Base-by-base conservation (phyloP, 2,888 invertebrate species). In the Clitarchus hookeri region DNA sequence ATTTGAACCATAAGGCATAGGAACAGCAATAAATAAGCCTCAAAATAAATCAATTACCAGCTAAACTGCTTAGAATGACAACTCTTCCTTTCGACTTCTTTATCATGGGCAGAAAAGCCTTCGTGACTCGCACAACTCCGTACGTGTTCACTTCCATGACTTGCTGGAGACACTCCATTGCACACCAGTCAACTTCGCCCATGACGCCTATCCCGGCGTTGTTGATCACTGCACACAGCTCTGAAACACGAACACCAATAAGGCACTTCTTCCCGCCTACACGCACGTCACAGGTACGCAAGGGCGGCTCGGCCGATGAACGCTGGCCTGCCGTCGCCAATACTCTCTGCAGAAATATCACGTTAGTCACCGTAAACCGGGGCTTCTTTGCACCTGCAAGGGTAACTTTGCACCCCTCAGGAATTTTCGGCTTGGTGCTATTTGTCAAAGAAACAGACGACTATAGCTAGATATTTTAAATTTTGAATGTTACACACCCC, bases 201-300 rank as follows among this genome's bases (percentile, higher is more conserved):
- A 91, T 90, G 86, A 90, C 89, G 78, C 91, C 91, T 12, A 93
- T 90, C 0, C 93, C 93, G 4, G 93, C 93, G 89, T 93, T 93
- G 90, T 93, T 93, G 9, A 93, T 92, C n/a, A 93, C 88, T 6
- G 91, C 92, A 92, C 92, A 93, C 25, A 93, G 88, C 53, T 89
- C 92, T 92, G 88, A 0, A 88, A 80, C 44, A 23, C 36, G 36
- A 36, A 36, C 36, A 36, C 36, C 11, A 44, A 85, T 65, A 8
- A 23, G 65, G 16, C 13, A 65, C n/a, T 8, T 65, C 23, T 23
- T 65, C 6, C 8, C 8, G 0, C 65, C 8, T 23, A 19, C n/a
- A 65, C 2, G 65, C n/a, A n/a, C 8, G 2, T 3, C 8, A 19
- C 16, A 11, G 65, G 65, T n/a, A 65, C 4, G 36, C 65, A n/a